Percentiles rank a stretch among this genome's conserved stretches.
Conservation (phyloP, 2,888 invertebrate species). For the Cataglyphis albicans region DNA sequence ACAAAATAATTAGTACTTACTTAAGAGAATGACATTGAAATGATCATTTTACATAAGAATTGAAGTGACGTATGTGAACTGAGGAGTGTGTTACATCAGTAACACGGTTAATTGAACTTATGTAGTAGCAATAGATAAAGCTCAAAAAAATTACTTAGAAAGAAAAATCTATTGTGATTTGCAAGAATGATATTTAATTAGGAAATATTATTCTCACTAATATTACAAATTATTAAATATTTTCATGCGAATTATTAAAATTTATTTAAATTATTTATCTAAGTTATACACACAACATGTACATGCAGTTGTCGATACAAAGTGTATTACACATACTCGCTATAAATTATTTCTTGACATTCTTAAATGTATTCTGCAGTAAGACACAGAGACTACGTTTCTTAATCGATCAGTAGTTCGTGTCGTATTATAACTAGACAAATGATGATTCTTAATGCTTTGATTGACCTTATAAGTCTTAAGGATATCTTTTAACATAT, state of each 20-base stretch:
- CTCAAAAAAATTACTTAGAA: neutral
- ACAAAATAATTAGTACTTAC: neutral
- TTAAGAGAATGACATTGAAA: conserved; percentile 7
- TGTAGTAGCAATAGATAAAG: neutral
- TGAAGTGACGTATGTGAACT: neutral
- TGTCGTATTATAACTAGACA: neutral
- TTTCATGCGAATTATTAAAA: neutral
- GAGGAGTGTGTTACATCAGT: neutral
- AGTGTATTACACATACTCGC: neutral
- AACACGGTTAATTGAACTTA: conserved; percentile 1
- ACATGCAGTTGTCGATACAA: conserved; percentile 13
- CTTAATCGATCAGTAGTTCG: conserved; percentile 31
- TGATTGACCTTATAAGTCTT: neutral
- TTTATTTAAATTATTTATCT: neutral
- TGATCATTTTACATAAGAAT: conserved; percentile 6
- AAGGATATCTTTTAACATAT: neutral
- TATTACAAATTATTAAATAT: neutral
- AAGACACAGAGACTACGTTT: neutral
- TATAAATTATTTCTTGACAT: conserved; percentile 30
- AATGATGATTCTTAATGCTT: conserved; percentile 5
- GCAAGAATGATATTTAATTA: neutral
- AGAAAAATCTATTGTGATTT: neutral
- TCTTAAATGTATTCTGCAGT: neutral
- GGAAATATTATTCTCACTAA: neutral
- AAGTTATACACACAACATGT: neutral